A percentile compares a stretch with the other conserved stretches of the same genome.
phyloP scores from a whole-genome alignment of 2,888 invertebrate species.

The Scaptomyza cyrtandrae region DNA sequence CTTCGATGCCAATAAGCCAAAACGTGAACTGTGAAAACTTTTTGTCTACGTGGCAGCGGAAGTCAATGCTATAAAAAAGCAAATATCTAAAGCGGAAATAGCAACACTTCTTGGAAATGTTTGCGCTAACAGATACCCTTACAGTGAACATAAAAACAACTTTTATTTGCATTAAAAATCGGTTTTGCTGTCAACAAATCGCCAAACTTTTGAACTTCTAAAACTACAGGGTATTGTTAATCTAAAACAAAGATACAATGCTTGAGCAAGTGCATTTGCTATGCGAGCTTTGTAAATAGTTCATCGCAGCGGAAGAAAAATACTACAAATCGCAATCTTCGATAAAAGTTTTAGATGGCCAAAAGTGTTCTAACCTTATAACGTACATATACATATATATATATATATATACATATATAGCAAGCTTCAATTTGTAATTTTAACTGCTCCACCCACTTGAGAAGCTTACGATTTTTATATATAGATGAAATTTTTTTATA shows the following conservation, averaged over 20 bases:
- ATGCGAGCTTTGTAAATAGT: conserved; percentile 20
- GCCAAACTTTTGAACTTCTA: not conserved
- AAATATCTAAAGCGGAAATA: conserved; percentile 68
- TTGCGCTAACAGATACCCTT: conserved; percentile 26
- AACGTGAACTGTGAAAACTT: conserved; percentile 40
- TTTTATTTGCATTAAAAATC: not conserved
- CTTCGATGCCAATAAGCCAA: not conserved
- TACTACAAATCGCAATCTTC: conserved; percentile 35
- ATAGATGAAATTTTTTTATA: conserved; percentile 27
- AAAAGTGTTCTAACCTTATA: conserved; percentile 45
- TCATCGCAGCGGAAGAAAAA: conserved; percentile 52
- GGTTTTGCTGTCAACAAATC: too few relatives aligned
- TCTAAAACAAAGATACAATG: not conserved
- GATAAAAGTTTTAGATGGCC: conserved; percentile 36
- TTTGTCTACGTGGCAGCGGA: conserved; percentile 65
- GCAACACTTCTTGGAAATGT: conserved; percentile 34
- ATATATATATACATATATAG: not conserved
- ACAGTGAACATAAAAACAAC: not conserved
- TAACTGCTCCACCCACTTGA: conserved; percentile 47
- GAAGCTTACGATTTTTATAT: conserved; percentile 62
- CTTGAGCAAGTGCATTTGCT: not conserved
- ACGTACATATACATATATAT: conserved; percentile 3
- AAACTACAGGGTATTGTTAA: not conserved
- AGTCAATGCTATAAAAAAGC: conserved; percentile 59
- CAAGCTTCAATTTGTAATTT: conserved; percentile 62